phyloP scores from a whole-genome alignment of 2,797 vertebrate species.

The Enteromius fasciolatus region DNA sequence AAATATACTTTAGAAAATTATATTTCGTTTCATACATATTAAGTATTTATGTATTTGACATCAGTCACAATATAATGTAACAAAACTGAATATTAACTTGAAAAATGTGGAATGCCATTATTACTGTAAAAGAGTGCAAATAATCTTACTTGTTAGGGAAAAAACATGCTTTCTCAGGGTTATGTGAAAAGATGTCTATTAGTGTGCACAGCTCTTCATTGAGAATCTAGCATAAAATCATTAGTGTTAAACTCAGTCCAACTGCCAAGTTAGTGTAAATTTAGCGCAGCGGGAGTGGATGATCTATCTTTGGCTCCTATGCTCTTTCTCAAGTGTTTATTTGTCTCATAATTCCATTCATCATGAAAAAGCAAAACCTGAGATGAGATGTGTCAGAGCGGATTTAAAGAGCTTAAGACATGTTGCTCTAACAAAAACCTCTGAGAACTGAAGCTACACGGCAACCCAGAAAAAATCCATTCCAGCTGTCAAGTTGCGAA shows the following conservation, averaged over 20 bases:
- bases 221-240: conserved; percentile 20
- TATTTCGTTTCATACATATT: no score
- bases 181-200: not conserved
- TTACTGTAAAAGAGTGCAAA: not conserved
- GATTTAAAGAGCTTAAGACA: conserved; percentile 56
- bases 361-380: conserved; percentile 54
- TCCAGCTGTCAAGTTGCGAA: conserved; percentile 78
- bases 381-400: conserved; percentile 58
- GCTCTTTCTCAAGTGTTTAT: conserved; percentile 41
- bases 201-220: not conserved
- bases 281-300: not conserved
- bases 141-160: not conserved
- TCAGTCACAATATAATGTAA: not conserved
- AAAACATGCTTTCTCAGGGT: not conserved
- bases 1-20: not conserved
- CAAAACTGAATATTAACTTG: not conserved
- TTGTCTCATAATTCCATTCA: conserved; percentile 57
- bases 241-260: not conserved
- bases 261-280: conserved; percentile 21
- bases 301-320: conserved; percentile 14
- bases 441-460: conserved; percentile 54
- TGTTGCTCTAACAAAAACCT: conserved; percentile 62
- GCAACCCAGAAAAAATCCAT: conserved; percentile 67
- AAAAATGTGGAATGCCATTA: not conserved
- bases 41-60: no score